Evolutionary conservation across 2,113 vertebrate species (phyloP).

Genomic region (Lepidiolamprologus cunningtoni): DNA sequence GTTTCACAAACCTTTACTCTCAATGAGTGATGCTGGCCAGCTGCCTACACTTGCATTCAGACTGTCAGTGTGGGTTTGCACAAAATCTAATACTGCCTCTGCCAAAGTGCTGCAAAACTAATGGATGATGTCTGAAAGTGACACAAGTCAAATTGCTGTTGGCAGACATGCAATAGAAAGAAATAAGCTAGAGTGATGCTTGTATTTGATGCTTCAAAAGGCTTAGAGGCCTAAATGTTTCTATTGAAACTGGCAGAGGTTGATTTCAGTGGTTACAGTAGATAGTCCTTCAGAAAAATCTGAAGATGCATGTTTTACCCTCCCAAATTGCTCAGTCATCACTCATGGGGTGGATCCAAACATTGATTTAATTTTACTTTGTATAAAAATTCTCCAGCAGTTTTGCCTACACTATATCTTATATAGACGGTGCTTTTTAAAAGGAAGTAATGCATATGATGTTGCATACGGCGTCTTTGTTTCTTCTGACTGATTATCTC

Average conservation of each 20-base stretch:
- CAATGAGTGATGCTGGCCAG: constrained; percentile 48
- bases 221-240: not conserved
- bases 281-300: not conserved
- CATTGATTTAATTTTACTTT: not conserved
- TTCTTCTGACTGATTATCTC: not conserved
- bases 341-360: not conserved
- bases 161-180: constrained; percentile 10
- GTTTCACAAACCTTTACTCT: constrained; percentile 57
- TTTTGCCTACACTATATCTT: not conserved
- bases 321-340: not conserved
- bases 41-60: constrained; percentile 39
- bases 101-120: constrained; percentile 18
- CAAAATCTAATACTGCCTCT: constrained; percentile 7
- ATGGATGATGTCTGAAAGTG: constrained; percentile 26
- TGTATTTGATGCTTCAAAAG: not conserved
- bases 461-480: not conserved
- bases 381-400: not conserved
- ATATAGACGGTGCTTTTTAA: accelerated
- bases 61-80: constrained; percentile 19
- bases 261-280: not conserved
- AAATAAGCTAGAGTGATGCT: constrained; percentile 7
- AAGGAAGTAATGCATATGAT: not conserved
- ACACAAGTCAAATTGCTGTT: constrained; percentile 15
- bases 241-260: not conserved
- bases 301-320: not conserved